These are phyloP conservation scores for Sebastolobus alascanus DNA, from an alignment of 2,797 vertebrate genomes.

Conservation along the genomic window DNA sequence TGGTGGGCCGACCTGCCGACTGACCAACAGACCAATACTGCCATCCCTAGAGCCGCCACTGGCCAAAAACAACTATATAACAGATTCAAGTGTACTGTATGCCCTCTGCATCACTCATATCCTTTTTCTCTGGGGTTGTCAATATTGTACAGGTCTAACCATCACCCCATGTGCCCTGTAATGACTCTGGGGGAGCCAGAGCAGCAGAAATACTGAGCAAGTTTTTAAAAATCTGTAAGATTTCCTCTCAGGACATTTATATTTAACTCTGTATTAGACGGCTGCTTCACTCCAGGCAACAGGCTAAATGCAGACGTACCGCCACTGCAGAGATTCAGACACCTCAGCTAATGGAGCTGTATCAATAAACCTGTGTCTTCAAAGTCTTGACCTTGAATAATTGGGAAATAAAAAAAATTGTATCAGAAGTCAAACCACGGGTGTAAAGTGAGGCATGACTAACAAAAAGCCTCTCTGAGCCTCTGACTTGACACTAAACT, in stretches of 20 bases:
- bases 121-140: background rate
- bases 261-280: background rate
- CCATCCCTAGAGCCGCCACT: background rate
- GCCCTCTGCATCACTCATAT: background rate
- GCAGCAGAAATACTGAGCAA: background rate
- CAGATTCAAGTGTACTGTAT: background rate
- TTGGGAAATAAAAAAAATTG: conserved; percentile 1
- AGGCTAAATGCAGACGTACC: background rate
- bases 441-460: conserved; percentile 11
- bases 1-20: background rate
- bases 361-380: conserved; percentile 12
- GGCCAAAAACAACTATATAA: background rate
- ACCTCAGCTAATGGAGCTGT: conserved; percentile 5
- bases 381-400: conserved; percentile 29
- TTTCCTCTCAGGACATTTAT: background rate
- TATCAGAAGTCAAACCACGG: conserved; percentile 3
- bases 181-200: background rate
- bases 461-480: conserved; percentile 13
- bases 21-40: background rate
- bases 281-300: background rate
- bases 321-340: conserved; percentile 19
- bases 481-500: conserved; percentile 12
- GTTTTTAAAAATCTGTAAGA: background rate
- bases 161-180: background rate
- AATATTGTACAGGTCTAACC: background rate